Evolutionary conservation across 2,797 vertebrate genomes (phyloP).

Genomic region (Danio aesculapii): DNA sequence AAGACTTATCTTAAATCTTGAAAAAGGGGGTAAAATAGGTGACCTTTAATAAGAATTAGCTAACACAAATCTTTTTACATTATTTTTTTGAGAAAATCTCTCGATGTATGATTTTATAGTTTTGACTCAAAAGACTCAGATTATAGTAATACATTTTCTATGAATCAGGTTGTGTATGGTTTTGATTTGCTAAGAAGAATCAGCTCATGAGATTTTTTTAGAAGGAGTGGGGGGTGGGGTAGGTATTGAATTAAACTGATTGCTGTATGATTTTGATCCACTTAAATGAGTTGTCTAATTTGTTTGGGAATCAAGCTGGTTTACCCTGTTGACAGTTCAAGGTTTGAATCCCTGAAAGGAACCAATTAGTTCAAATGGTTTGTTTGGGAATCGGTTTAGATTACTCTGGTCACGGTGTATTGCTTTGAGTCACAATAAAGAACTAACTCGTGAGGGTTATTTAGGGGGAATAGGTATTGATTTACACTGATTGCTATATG

Average conservation of each 20-base stretch:
- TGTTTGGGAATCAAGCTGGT: not conserved
- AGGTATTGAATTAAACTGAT: not conserved
- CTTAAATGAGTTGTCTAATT: not conserved
- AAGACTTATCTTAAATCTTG: too few species aligned
- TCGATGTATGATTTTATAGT: constrained; percentile 14
- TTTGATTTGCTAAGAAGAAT: not conserved
- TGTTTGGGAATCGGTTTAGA: too few species aligned
- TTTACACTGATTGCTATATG: not conserved
- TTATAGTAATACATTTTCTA: not conserved
- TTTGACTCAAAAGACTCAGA: not conserved
- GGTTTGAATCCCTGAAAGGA: too few species aligned
- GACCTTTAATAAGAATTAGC: too few species aligned
- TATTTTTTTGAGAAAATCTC: not conserved
- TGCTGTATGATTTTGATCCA: not conserved
- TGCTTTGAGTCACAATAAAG: too few species aligned
- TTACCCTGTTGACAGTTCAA: not conserved
- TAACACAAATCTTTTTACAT: not conserved
- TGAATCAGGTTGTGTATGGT: not conserved
- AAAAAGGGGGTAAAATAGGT: too few species aligned
- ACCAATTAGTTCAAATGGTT: too few species aligned
- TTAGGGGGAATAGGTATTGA: too few species aligned
- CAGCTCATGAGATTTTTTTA: too few species aligned
- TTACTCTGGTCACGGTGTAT: constrained; percentile 10
- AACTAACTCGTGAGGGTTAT: too few species aligned
- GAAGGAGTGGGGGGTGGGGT: too few species aligned